Percentiles rank a stretch among this genome's conserved stretches.
Conservation (phyloP, 1,140 invertebrate species). For the Papilio machaon region DNA sequence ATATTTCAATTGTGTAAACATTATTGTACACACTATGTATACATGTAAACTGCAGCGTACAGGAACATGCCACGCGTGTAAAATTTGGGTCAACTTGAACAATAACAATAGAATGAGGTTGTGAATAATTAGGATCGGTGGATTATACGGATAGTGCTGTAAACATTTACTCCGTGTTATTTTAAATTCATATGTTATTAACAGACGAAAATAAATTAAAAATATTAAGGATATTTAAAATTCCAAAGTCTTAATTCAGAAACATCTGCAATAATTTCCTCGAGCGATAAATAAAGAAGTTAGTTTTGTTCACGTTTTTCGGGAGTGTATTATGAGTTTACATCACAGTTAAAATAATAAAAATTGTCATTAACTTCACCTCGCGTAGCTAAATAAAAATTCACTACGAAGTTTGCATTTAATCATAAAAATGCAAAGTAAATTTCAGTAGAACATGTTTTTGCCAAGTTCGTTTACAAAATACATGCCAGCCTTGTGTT, state of each 20-base stretch:
- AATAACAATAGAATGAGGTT: conserved; percentile 17
- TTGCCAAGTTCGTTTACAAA: conserved; percentile 19
- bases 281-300: too few relatives aligned
- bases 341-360: not conserved
- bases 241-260: too few relatives aligned
- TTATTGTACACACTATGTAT: not conserved
- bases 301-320: too few relatives aligned
- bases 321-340: too few relatives aligned
- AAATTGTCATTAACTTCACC: not conserved
- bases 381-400: conserved; percentile 11
- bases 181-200: not conserved
- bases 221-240: too few relatives aligned
- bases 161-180: not conserved
- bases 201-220: too few relatives aligned
- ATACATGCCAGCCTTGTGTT: conserved; percentile 23
- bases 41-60: not conserved
- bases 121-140: conserved; percentile 27
- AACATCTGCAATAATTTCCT: too few relatives aligned
- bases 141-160: not conserved
- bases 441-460: conserved; percentile 11
- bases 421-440: conserved; percentile 17
- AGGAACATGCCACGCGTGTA: not conserved
- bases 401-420: conserved; percentile 9
- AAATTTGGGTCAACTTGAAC: conserved; percentile 28
- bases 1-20: not conserved